phyloP scores from a whole-genome alignment of 2,797 vertebrate species.

The Sebastes minor region DNA sequence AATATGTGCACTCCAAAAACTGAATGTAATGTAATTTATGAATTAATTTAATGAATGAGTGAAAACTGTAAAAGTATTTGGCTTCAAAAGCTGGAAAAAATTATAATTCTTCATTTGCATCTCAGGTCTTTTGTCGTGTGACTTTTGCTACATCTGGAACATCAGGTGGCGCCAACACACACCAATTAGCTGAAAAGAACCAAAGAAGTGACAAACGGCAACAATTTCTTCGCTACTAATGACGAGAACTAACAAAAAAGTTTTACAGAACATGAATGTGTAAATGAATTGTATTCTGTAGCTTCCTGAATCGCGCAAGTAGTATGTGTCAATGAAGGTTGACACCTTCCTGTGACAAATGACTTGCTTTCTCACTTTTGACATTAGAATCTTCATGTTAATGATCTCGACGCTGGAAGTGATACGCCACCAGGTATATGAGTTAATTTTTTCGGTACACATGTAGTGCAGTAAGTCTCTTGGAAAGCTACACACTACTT shows the following conservation, averaged over 20 bases:
- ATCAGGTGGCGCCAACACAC: too few relatives aligned
- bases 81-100: too few relatives aligned
- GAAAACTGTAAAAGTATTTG: too few relatives aligned
- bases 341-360: constrained; percentile 7
- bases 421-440: constrained; percentile 40
- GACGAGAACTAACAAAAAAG: not conserved
- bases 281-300: not conserved
- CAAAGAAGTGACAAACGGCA: not conserved
- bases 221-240: not conserved
- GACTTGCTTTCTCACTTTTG: constrained; percentile 17
- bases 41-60: too few relatives aligned
- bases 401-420: constrained; percentile 37
- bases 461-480: constrained; percentile 1
- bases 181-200: not conserved
- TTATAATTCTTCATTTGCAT: not conserved
- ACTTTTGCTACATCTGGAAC: too few relatives aligned
- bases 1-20: not conserved
- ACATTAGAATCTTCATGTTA: constrained; percentile 19
- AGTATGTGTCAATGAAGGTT: not conserved
- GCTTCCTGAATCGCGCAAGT: not conserved
- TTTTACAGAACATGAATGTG: not conserved
- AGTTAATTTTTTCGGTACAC: constrained; percentile 59
- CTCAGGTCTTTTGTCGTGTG: too few relatives aligned
- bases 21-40: too few relatives aligned
- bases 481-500: not conserved